Conservation (phyloP, 2,888 invertebrate species). For the Epirrita christyi region DNA sequence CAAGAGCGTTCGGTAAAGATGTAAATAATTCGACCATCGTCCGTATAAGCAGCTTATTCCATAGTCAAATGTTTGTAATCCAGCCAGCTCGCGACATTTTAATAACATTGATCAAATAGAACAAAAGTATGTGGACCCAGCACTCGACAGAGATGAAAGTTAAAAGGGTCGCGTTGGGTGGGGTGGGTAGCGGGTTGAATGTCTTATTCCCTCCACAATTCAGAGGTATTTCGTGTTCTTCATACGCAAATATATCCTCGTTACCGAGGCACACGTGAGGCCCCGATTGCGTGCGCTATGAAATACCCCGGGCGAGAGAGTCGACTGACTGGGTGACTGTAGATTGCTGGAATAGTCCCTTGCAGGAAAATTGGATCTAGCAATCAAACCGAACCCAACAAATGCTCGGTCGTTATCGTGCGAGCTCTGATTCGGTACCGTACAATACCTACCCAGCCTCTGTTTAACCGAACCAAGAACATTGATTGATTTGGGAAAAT, state of each 20-base stretch:
- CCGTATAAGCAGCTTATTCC: conserved; percentile 59
- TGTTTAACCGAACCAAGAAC: conserved; percentile 15
- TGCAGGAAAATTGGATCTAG: conserved; percentile 72
- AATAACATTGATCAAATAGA: conserved; percentile 85
- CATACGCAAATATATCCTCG: conserved; percentile 86
- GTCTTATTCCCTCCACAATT: conserved; percentile 85
- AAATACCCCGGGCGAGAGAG: conserved; percentile 55
- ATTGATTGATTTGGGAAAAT: conserved; percentile 11
- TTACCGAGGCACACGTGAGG: conserved; percentile 82
- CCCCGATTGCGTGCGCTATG: conserved; percentile 79
- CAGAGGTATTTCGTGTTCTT: conserved; percentile 85
- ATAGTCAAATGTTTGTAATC: conserved; percentile 81
- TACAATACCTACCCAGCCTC: conserved; percentile 41
- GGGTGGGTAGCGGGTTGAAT: conserved; percentile 77
- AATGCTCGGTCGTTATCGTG: conserved; percentile 60
- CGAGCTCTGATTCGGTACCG: conserved; percentile 52
- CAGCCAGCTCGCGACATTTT: conserved; percentile 81
- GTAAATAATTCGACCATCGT: conserved; percentile 35
- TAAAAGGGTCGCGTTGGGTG: conserved; percentile 81
- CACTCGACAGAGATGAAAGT: conserved; percentile 85
- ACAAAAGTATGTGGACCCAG: conserved; percentile 85
- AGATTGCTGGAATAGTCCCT: conserved; percentile 70
- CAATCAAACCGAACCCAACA: conserved; percentile 70
- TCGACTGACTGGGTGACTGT: conserved; percentile 55
- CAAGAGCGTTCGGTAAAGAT: background rate